phyloP scores from a whole-genome alignment of 2,797 vertebrate genomes.

The Rhinatrema bivittatum region DNA sequence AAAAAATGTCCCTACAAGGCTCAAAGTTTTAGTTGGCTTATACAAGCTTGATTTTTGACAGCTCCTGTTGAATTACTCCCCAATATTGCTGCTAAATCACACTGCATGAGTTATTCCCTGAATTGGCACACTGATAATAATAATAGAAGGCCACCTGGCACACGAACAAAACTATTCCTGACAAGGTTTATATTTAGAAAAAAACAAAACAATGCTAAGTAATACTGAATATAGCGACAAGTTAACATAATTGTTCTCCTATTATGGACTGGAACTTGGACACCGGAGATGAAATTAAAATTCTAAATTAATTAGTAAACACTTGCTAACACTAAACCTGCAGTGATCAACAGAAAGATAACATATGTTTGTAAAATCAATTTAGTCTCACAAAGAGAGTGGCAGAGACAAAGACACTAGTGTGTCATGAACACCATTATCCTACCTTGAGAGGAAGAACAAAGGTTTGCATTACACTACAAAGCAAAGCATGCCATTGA shows the following conservation, averaged over 20 bases:
- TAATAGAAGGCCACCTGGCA: not conserved
- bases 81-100: too few species aligned
- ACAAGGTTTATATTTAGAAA: not conserved
- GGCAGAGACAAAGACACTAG: not conserved
- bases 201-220: not conserved
- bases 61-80: too few species aligned
- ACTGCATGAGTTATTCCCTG: too few species aligned
- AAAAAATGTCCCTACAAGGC: too few species aligned
- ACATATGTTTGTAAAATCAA: not conserved
- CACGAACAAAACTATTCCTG: not conserved
- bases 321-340: too few species aligned
- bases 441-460: not conserved
- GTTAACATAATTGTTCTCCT: not conserved
- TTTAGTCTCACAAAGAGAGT: not conserved
- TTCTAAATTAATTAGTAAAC: fast-evolving
- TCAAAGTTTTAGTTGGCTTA: too few species aligned
- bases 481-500: too few species aligned
- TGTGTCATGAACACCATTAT: not conserved
- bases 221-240: not conserved
- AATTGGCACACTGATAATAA: not conserved
- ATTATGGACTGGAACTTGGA: not conserved
- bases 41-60: too few species aligned
- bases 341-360: not conserved
- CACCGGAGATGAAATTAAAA: not conserved
- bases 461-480: too few species aligned